Percentiles rank a stretch among this genome's conserved stretches.
Conservation (phyloP, 2,113 vertebrate species). For the Pagrus major region DNA sequence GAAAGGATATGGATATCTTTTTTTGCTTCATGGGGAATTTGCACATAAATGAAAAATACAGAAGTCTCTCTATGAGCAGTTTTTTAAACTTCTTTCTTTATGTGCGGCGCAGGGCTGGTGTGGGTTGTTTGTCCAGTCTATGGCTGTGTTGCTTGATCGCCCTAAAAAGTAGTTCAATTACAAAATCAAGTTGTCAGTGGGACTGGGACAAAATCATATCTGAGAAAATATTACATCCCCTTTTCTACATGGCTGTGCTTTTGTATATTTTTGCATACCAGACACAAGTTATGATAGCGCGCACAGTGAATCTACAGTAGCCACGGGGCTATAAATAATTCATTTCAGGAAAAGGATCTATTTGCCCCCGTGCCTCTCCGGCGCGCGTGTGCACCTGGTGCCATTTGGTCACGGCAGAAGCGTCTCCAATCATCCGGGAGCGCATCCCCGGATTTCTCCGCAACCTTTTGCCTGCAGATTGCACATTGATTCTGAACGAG, state of each 20-base stretch:
- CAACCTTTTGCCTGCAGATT: slow-evolving; percentile 14
- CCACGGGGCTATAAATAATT: slow-evolving; percentile 67
- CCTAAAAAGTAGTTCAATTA: too few relatives aligned
- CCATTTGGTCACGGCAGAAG: slow-evolving; percentile 51
- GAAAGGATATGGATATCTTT: too few relatives aligned
- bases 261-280: slow-evolving; percentile 13
- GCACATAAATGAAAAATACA: too few relatives aligned
- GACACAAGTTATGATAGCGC: slow-evolving; percentile 12
- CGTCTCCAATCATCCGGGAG: slow-evolving; percentile 49
- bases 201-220: background rate
- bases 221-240: too few relatives aligned
- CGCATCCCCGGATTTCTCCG: slow-evolving; percentile 39
- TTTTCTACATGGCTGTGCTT: background rate
- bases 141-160: too few relatives aligned
- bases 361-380: slow-evolving; percentile 48
- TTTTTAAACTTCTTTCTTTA: too few relatives aligned
- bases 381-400: slow-evolving; percentile 61
- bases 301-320: slow-evolving; percentile 37
- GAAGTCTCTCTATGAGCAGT: too few relatives aligned
- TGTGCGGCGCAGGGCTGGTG: too few relatives aligned
- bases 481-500: slow-evolving; percentile 24
- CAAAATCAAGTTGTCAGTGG: too few relatives aligned
- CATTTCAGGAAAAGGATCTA: slow-evolving; percentile 62
- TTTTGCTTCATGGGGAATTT: too few relatives aligned
- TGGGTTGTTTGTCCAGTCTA: too few relatives aligned